Evolutionary conservation across 1,140 invertebrate genomes (phyloP).

Genomic region (Druon quercuslanigerum): DNA sequence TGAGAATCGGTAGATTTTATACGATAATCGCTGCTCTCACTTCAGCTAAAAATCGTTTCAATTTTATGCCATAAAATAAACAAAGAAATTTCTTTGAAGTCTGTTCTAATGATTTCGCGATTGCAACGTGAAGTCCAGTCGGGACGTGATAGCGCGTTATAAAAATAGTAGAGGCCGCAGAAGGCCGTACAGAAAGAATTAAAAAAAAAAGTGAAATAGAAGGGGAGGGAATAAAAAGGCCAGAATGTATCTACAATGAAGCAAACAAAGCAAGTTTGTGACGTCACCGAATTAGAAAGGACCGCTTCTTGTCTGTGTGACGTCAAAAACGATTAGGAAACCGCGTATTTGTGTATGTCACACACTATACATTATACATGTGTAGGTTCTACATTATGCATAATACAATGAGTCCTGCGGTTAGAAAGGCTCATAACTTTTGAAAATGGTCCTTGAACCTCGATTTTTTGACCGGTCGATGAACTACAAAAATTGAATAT

Average conservation of each 20-base stretch:
- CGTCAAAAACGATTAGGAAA: slow-evolving; percentile 49
- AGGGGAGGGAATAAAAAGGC: slow-evolving; percentile 17
- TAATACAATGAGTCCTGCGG: slow-evolving; percentile 1
- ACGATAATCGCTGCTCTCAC: too few relatives aligned
- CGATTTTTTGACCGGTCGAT: slow-evolving; percentile 48
- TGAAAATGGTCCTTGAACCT: slow-evolving; percentile 58
- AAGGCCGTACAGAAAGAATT: slow-evolving; percentile 19
- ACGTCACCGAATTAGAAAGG: slow-evolving; percentile 47
- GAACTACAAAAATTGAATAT: slow-evolving; percentile 40
- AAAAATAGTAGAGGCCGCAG: slow-evolving; percentile 25
- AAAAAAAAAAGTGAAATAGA: slow-evolving; percentile 17
- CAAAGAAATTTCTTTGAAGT: slow-evolving; percentile 6
- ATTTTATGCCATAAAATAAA: not conserved
- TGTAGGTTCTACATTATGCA: not conserved
- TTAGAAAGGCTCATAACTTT: not conserved
- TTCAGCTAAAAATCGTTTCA: too few relatives aligned
- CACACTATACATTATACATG: slow-evolving; percentile 5
- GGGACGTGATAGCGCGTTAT: not conserved
- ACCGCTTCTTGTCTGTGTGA: slow-evolving; percentile 41
- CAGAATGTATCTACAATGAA: slow-evolving; percentile 4
- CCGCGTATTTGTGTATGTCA: slow-evolving; percentile 3
- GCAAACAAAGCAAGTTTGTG: slow-evolving; percentile 25
- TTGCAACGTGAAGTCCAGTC: slow-evolving; percentile 12
- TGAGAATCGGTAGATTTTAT: too few relatives aligned
- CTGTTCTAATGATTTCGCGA: slow-evolving; percentile 28